phyloP scores from a whole-genome alignment of 2,888 invertebrate genomes.

The Tromatobia lineatoria region DNA sequence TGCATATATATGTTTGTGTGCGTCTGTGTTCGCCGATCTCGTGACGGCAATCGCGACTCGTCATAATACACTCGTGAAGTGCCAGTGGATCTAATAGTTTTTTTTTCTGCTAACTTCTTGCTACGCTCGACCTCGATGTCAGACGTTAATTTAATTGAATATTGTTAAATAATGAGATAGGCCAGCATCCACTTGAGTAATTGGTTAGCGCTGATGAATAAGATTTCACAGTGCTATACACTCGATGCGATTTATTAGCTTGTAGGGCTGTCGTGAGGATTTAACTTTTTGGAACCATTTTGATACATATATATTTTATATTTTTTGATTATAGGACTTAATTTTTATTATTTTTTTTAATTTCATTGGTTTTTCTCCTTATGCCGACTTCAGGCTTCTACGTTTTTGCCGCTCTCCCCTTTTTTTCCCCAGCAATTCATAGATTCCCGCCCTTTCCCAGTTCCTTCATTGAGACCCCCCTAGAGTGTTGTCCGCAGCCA shows the following conservation, averaged over 20 bases:
- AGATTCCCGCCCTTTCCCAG: too few relatives aligned
- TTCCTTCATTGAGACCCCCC: too few relatives aligned
- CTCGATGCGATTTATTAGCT: neutral
- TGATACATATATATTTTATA: neutral
- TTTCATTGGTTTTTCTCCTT: too few relatives aligned
- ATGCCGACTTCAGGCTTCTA: too few relatives aligned
- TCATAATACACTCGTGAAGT: neutral
- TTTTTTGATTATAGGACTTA: too few relatives aligned
- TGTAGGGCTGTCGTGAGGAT: neutral
- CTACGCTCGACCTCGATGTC: neutral
- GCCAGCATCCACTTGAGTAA: neutral
- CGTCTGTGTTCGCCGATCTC: neutral
- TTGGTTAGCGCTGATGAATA: neutral
- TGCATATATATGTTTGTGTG: neutral
- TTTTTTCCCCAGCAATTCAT: too few relatives aligned
- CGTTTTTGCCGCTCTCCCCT: too few relatives aligned
- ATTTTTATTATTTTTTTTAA: too few relatives aligned
- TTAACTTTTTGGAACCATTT: neutral
- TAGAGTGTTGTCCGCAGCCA: too few relatives aligned
- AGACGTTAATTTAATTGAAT: conserved; percentile 36
- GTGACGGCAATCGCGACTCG: conserved; percentile 4
- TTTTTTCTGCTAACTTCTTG: neutral
- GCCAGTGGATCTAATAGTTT: neutral
- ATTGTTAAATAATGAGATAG: conserved; percentile 38
- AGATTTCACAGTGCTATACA: neutral